phyloP scores from a whole-genome alignment of 2,113 vertebrate genomes.

The Osmerus eperlanus region DNA sequence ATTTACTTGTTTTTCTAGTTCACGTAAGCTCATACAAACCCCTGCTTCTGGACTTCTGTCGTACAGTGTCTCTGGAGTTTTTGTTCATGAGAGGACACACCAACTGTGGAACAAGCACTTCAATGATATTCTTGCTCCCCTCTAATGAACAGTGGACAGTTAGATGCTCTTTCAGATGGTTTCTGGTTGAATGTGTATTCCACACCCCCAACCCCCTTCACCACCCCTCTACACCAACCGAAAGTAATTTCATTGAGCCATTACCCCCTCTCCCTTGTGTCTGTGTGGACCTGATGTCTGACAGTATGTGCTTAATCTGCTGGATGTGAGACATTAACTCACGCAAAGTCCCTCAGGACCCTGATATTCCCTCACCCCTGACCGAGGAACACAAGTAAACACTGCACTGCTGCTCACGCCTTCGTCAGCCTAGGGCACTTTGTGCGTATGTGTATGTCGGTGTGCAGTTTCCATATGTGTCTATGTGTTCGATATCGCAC shows the following conservation, averaged over 20 bases:
- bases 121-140: neutral
- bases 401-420: slow-evolving; percentile 21
- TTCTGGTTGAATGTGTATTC: slow-evolving; percentile 24
- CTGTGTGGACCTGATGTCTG: slow-evolving; percentile 32
- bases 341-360: neutral
- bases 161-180: slow-evolving; percentile 12
- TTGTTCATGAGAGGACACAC: neutral
- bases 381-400: slow-evolving; percentile 42
- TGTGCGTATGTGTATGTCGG: neutral
- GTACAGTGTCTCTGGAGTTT: too few species aligned
- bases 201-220: too few species aligned
- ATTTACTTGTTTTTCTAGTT: too few species aligned
- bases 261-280: slow-evolving; percentile 44
- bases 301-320: slow-evolving; percentile 49
- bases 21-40: too few species aligned
- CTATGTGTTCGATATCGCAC: neutral
- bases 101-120: neutral
- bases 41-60: too few species aligned
- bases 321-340: slow-evolving; percentile 53
- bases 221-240: slow-evolving; percentile 5
- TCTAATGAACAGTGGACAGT: slow-evolving; percentile 44
- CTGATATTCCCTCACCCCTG: slow-evolving; percentile 31
- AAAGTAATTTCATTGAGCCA: slow-evolving; percentile 54
- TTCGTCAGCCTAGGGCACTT: slow-evolving; percentile 12
- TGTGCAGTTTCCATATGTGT: slow-evolving; percentile 12